Evolutionary conservation across 2,113 vertebrate genomes (phyloP), one percentile per base, ranked within the genome.

Genomic region (Anas platyrhynchos): DNA sequence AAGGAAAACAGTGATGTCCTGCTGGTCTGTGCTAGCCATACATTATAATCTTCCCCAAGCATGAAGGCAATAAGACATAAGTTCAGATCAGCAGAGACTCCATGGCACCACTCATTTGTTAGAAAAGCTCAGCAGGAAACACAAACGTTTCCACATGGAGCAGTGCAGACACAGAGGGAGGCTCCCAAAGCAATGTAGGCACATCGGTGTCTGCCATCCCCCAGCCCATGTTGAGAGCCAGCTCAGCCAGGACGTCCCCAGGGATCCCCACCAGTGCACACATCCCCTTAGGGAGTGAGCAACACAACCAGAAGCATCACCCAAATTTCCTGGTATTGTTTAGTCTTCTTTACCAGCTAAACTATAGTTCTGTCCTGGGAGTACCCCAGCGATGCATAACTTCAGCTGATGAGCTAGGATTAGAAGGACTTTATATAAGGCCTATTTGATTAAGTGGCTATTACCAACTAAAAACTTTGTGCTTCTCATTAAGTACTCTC

Each of bases 361-460:
- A 69, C n/a, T 32, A 8, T 61, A 12, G 50, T 92, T 82, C 66
- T 90, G 76, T 75, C 88, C 90, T 76, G 83, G 93, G 93, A 91
- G 92, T 75, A 93, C 62, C 69, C 73, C 31, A 5, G 88, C 2
- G n/a, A 56, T 83, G 84, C 58, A 84, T 1, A 32, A 48, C 54
- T 94, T 68, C 78, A 61, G 73, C 88, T 94, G 92, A 86, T 82
- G 92, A 91, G 90, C 73, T 69, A 84, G 86, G 74, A 89, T 88
- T 92, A 95, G 81, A 78, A 94, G 74, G 90, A 76, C 62, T 95
- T 92, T 94, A 73, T 77, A 62, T 27, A 93, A 94, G 83, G 83
- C 66, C 16, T 94, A 66, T 92, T 96, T 95, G 92, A 93, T 96
- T 96, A 95, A 95, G 81, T 96, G 91, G 83, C 81, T 94, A 83